Base-by-base conservation (phyloP, 2,888 invertebrate species). In the Drosophila birchii region DNA sequence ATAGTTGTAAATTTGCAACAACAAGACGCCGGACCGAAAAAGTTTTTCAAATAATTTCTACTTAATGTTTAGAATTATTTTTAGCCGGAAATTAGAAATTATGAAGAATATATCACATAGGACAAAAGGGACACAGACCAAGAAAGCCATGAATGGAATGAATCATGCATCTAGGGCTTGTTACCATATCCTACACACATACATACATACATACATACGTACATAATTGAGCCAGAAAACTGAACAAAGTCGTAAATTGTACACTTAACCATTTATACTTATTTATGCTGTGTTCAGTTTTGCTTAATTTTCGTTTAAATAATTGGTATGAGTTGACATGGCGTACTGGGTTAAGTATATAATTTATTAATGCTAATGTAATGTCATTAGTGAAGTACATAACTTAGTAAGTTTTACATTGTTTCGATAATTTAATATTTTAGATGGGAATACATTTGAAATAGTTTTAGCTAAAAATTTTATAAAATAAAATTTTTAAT, bases 41-140 rank as follows among this genome's bases (percentile, higher is more conserved):
- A 91, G 80, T 91, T 91, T 90, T 82, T 78, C 84, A 88, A 82
- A 91, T 91, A 91, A 90, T 83, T 91, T 91, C 88, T 91, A 90
- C 91, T 91, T 90, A 91, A 90, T 83, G 86, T 80, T 90, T 84
- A 87, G 81, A 91, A 91, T 90, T 89, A 89, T 90, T 90, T 88
- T 89, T 80, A 72, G 81, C 71, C 53, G 70, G 82, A 88, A 69
- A 87, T 88, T 86, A 84, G 86, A 80, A 89, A 83, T 90, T 88
- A 90, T 90, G 90, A 87, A 80, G 78, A 85, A 89, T 88, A 79
- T 78, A 83, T 88, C 84, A 79, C 76, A 80, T 61, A 68, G 57
- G 45, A 56, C 56, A 56, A 75, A 71, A 62, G 51, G 43, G 71
- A 58, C 68, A 78, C 20, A 44, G 39, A 26, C 26, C 75, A 47